Conservation (phyloP, 2,888 invertebrate genomes). For the Orgyia antiqua region DNA sequence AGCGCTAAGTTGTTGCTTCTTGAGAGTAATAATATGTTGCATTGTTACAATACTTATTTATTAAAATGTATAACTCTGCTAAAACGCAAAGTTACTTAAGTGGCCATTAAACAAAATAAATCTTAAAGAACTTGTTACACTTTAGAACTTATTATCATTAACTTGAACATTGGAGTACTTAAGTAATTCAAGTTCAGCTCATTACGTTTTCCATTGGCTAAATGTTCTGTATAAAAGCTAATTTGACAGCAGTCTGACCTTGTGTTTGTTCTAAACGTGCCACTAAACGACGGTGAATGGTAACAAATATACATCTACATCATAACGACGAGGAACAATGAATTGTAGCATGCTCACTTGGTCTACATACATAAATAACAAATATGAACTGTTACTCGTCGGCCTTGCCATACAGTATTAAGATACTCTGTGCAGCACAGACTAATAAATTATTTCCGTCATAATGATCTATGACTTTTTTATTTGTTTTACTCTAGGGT, state of each 20-base stretch:
- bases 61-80: no score
- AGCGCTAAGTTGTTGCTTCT: no score
- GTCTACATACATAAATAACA: slow-evolving; percentile 34
- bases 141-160: no score
- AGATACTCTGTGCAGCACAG: no score
- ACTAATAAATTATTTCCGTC: slow-evolving; percentile 24
- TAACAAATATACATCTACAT: slow-evolving; percentile 43
- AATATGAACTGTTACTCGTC: slow-evolving; percentile 25
- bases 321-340: slow-evolving; percentile 45
- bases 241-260: slow-evolving; percentile 38
- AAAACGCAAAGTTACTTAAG: no score
- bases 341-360: slow-evolving; percentile 30
- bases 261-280: slow-evolving; percentile 43
- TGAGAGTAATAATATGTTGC: no score
- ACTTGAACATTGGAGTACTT: slow-evolving; percentile 3
- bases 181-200: slow-evolving; percentile 16
- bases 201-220: slow-evolving; percentile 13
- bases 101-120: no score
- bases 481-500: no score
- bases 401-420: slow-evolving; percentile 34
- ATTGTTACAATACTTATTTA: no score
- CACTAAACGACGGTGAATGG: slow-evolving; percentile 45
- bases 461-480: slow-evolving; percentile 15
- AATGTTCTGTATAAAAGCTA: slow-evolving; percentile 16
- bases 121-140: no score